A percentile compares a stretch with the other conserved stretches of the same genome.
Conservation (phyloP, 2,888 invertebrate genomes). For the Synanthedon formicaeformis region DNA sequence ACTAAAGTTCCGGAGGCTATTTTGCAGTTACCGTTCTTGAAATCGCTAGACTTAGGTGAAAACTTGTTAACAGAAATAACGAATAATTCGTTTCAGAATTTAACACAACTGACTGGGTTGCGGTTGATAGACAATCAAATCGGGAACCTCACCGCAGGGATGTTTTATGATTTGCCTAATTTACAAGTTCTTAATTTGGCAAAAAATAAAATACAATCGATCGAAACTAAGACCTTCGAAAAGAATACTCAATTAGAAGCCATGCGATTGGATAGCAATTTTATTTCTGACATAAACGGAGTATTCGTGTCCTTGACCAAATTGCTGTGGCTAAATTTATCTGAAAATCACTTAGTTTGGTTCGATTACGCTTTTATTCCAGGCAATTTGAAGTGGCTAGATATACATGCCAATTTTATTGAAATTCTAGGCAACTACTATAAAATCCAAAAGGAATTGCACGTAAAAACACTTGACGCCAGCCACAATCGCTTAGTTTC, state of each 20-base stretch:
- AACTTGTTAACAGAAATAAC: slow-evolving; percentile 87
- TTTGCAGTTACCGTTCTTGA: slow-evolving; percentile 83
- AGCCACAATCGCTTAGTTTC: slow-evolving; percentile 89
- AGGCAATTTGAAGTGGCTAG: slow-evolving; percentile 87
- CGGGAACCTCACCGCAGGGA: slow-evolving; percentile 86
- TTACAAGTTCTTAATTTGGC: slow-evolving; percentile 89
- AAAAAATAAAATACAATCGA: slow-evolving; percentile 87
- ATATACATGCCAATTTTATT: slow-evolving; percentile 90
- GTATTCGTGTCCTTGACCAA: slow-evolving; percentile 87
- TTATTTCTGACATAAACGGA: slow-evolving; percentile 89
- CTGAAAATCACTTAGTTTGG: slow-evolving; percentile 91
- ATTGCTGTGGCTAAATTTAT: slow-evolving; percentile 87
- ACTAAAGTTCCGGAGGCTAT: slow-evolving; percentile 86
- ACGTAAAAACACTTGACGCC: slow-evolving; percentile 87
- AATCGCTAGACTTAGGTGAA: slow-evolving; percentile 91
- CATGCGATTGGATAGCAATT: slow-evolving; percentile 88
- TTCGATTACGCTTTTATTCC: slow-evolving; percentile 94
- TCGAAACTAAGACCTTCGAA: slow-evolving; percentile 88
- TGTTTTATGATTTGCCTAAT: slow-evolving; percentile 86
- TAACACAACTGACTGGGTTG: slow-evolving; percentile 88
- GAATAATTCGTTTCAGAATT: slow-evolving; percentile 86
- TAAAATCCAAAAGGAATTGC: slow-evolving; percentile 82
- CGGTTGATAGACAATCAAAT: slow-evolving; percentile 92
- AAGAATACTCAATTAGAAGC: slow-evolving; percentile 86
- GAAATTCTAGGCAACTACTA: slow-evolving; percentile 90